These are phyloP conservation scores for Trimorus sp. DNA, from an alignment of 2,888 invertebrate genomes.

Conservation along the genomic window DNA sequence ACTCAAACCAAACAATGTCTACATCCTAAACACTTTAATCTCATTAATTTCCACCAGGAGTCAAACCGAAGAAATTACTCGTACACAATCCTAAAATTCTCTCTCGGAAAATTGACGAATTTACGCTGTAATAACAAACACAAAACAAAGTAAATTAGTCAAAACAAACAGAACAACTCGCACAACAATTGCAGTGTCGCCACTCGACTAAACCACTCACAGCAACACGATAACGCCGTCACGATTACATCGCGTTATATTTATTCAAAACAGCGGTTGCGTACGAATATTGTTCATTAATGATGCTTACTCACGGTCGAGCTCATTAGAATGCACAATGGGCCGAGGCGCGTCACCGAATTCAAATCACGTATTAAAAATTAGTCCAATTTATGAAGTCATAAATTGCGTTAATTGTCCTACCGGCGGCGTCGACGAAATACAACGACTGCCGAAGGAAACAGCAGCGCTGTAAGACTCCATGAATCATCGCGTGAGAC, in stretches of 20 bases:
- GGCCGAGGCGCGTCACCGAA: conserved; percentile 19
- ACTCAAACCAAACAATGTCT: no score
- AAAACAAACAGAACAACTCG: no score
- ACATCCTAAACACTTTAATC: no score
- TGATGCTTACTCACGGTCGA: conserved; percentile 25
- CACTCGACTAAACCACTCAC: neutral
- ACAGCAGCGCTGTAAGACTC: conserved; percentile 30
- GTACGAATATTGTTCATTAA: conserved; percentile 39
- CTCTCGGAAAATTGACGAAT: no score
- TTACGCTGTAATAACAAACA: no score
- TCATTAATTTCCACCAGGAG: no score
- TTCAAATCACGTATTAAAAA: conserved; percentile 61
- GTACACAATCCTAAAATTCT: no score
- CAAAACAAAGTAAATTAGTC: no score
- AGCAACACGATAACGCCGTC: conserved; percentile 23
- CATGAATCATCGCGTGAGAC: conserved; percentile 58
- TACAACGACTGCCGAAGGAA: conserved; percentile 9
- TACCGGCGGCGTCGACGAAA: conserved; percentile 37
- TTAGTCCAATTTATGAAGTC: conserved; percentile 58
- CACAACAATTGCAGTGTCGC: no score
- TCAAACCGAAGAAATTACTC: no score
- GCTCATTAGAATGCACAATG: conserved; percentile 37
- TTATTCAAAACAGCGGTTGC: conserved; percentile 32
- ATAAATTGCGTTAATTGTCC: conserved; percentile 60
- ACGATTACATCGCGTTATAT: conserved; percentile 31